A percentile compares a stretch with the other conserved stretches of the same genome.
phyloP scores from a whole-genome alignment of 2,113 vertebrate species.

The Gila orcuttii region DNA sequence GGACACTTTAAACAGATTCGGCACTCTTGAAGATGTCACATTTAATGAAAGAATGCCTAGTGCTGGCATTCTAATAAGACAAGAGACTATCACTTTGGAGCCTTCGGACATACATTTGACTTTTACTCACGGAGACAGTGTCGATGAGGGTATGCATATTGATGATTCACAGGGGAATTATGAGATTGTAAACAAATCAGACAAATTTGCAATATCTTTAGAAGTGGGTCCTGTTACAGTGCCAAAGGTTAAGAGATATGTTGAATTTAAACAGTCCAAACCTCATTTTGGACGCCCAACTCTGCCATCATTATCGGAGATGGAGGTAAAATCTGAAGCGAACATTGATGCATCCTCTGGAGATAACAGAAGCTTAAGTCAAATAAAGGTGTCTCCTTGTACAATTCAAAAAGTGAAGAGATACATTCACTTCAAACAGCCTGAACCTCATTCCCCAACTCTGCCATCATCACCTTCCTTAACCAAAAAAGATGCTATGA shows the following conservation, averaged over 20 bases:
- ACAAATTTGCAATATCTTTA: background rate
- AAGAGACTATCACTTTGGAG: constrained; percentile 54
- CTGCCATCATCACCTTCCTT: background rate
- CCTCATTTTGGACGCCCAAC: background rate
- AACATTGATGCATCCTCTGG: background rate
- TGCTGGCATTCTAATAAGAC: constrained; percentile 37
- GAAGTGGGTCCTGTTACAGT: constrained; percentile 1
- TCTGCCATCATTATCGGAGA: background rate
- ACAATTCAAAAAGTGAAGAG: constrained; percentile 30
- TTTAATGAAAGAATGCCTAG: background rate
- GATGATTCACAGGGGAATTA: constrained; percentile 20
- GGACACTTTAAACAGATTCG: background rate
- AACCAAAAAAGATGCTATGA: background rate
- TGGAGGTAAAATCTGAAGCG: constrained; percentile 4
- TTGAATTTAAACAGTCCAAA: constrained; percentile 44
- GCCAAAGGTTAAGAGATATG: constrained; percentile 43
- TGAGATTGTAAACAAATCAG: background rate
- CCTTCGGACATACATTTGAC: constrained; percentile 48
- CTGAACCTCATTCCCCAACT: background rate
- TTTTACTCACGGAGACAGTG: constrained; percentile 41
- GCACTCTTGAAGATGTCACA: background rate
- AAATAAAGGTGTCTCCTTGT: constrained; percentile 28
- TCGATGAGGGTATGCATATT: constrained; percentile 34
- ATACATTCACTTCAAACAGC: constrained; percentile 35
- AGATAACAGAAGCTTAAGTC: background rate